These are phyloP conservation scores for Thalassaphorura encarpata DNA, from an alignment of 1,140 invertebrate genomes.

Conservation along the genomic window DNA sequence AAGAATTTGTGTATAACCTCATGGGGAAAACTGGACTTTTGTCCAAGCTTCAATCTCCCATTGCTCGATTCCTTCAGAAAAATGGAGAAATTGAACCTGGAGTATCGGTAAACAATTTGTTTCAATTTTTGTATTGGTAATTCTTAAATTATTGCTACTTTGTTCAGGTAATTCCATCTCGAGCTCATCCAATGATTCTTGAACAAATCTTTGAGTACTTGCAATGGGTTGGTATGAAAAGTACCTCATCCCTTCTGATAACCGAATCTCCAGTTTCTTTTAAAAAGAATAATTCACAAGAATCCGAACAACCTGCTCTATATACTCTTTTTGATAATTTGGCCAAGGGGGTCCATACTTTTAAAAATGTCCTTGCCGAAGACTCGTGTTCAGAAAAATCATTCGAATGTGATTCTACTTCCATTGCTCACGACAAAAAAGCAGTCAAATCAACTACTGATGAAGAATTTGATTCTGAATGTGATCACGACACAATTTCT, in stretches of 20 bases:
- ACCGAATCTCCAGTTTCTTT: constrained; percentile 17
- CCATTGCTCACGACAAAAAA: too few relatives aligned
- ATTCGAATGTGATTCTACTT: too few relatives aligned
- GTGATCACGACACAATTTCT: background rate
- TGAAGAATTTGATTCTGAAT: background rate
- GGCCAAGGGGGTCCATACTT: too few relatives aligned
- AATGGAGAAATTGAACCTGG: background rate
- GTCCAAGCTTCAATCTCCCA: constrained; percentile 9
- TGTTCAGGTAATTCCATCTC: background rate
- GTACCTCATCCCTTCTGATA: constrained; percentile 4
- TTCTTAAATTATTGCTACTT: background rate
- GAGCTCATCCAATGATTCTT: constrained; percentile 11
- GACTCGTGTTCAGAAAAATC: too few relatives aligned
- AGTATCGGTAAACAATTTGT: background rate
- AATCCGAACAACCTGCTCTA: too few relatives aligned
- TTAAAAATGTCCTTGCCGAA: background rate
- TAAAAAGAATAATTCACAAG: too few relatives aligned
- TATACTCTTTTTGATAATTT: too few relatives aligned
- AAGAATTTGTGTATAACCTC: constrained; percentile 18
- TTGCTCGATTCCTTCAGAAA: constrained; percentile 16
- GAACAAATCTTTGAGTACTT: constrained; percentile 19
- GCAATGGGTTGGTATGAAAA: constrained; percentile 22
- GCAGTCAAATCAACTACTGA: background rate
- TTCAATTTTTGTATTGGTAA: background rate
- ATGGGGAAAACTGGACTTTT: constrained; percentile 15